phyloP scores from a whole-genome alignment of 2,797 vertebrate species.

The Tapirus indicus region DNA sequence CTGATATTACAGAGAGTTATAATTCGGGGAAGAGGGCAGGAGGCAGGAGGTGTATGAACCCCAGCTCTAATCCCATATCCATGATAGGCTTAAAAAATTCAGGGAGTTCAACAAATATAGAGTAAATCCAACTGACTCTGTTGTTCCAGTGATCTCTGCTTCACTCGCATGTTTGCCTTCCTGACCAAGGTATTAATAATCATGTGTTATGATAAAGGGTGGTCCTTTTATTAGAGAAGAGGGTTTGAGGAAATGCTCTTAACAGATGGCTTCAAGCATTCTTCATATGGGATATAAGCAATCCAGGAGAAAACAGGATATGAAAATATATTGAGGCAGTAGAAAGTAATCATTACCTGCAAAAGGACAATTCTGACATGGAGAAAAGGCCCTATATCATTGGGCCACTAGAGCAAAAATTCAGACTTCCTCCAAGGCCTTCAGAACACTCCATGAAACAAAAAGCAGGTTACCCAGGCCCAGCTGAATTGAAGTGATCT shows the following conservation, averaged over 20 bases:
- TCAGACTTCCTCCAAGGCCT: neutral
- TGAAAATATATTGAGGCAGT: neutral
- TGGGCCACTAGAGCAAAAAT: neutral
- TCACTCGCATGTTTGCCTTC: neutral
- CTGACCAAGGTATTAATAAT: neutral
- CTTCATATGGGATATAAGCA: neutral
- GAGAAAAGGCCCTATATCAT: neutral
- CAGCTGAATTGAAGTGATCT: neutral
- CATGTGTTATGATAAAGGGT: constrained; percentile 5
- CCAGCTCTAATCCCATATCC: neutral
- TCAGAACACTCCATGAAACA: neutral
- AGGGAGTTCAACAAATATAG: neutral
- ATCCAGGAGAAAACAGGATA: constrained; percentile 21
- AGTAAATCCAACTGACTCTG: neutral
- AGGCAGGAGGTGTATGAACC: neutral
- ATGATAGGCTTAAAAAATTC: neutral
- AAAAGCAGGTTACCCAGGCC: neutral
- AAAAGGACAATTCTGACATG: neutral
- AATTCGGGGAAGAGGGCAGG: neutral
- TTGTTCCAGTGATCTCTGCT: neutral
- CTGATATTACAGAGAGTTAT: neutral
- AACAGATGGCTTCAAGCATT: constrained; percentile 31
- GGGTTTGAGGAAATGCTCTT: constrained; percentile 30
- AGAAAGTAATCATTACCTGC: neutral
- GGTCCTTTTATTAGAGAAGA: neutral